phyloP scores from a whole-genome alignment of 2,888 invertebrate species.

The Germaria angustata region DNA sequence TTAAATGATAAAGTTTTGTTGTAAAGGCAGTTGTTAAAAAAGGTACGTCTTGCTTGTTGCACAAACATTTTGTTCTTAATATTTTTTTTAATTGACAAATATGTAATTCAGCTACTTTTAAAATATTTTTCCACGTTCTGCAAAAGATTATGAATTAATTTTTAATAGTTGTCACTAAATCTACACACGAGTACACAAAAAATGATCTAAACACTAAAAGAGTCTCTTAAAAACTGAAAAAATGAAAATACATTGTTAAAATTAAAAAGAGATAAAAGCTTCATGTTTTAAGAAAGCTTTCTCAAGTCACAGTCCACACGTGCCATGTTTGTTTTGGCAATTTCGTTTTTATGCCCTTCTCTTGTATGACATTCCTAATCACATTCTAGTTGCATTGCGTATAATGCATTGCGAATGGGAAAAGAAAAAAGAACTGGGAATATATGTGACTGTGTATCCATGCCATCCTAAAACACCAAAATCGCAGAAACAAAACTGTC shows the following conservation, averaged over 20 bases:
- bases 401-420: too few relatives aligned
- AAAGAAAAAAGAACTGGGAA: too few relatives aligned
- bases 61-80: constrained; percentile 59
- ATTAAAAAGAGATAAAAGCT: constrained; percentile 21
- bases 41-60: constrained; percentile 65
- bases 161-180: neutral
- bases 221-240: constrained; percentile 46
- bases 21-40: constrained; percentile 61
- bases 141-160: neutral
- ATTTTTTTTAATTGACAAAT: neutral
- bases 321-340: too few relatives aligned
- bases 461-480: too few relatives aligned
- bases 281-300: neutral
- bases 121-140: constrained; percentile 1
- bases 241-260: too few relatives aligned
- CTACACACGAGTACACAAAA: neutral
- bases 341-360: too few relatives aligned
- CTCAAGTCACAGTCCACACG: too few relatives aligned
- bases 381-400: too few relatives aligned
- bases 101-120: neutral
- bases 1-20: constrained; percentile 69
- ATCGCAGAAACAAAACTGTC: too few relatives aligned
- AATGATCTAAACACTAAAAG: constrained; percentile 20
- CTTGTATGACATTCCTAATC: too few relatives aligned
- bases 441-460: too few relatives aligned